Evolutionary conservation across 2,113 vertebrate genomes (phyloP), one percentile per base, ranked within the genome.

Genomic region (Isichthys henryi): DNA sequence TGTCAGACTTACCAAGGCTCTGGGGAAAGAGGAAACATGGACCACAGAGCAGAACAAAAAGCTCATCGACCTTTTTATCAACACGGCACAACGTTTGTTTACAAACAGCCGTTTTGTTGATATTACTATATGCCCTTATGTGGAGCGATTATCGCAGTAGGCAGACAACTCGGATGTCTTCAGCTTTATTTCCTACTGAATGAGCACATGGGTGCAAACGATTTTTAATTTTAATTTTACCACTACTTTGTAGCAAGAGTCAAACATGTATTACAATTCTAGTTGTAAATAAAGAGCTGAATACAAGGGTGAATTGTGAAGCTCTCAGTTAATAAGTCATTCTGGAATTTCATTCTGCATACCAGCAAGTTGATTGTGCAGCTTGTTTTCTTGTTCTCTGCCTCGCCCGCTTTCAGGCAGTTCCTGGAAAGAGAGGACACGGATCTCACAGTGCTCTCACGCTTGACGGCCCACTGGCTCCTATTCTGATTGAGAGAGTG

Each of bases 1-100:
- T 98, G 93, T 99, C 98, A 0, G 98, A 99, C 93, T 99, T 99
- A 93, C 99, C 99, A 94, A 99, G 99, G 90, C 99, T 99, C 98
- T 99, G 92, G 39, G 74, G 77, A 52, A 31, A 62, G 43, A 88
- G 17, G 10, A 88, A 88, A 66, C 35, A 66, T 31, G 13, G n/a
- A n/a, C 39, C 27, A 39, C 49, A 48, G 85, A 50, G 19, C 49
- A 31, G 27, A 19, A 45, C 21, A 50, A 17, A 27, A 46, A 62
- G 39, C 86, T n/a, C 11, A 27, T 46, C 35, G 3, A 45, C 35
- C 15, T 45, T n/a, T 46, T 46, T 83, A 48, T 48, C 15, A 39
- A 23, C 43, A 83, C 80, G 19, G 15, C 31, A 17, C 13, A 17
- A 77, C 13, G 31, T 39, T 39, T 39, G 13, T 77, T 77, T 77